Evolutionary conservation across 2,113 vertebrate species (phyloP).

Genomic region (Hymenochirus boettgeri): DNA sequence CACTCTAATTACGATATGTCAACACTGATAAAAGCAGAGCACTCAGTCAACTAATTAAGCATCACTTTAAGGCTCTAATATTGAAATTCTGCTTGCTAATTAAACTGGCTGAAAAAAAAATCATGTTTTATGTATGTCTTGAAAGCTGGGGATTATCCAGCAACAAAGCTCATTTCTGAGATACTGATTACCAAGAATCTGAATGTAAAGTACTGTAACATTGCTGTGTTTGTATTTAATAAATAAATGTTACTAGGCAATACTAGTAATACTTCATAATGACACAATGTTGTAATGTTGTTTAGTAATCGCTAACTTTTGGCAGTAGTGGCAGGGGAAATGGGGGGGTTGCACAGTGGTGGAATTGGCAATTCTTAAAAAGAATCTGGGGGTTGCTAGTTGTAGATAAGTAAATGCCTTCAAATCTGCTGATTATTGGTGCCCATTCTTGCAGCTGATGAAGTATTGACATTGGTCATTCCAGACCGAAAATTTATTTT

Average conservation of each 20-base stretch:
- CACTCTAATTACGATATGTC: constrained; percentile 64
- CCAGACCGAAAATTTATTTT: too few relatives aligned
- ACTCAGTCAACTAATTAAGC: constrained; percentile 66
- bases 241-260: background rate
- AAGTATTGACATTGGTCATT: too few relatives aligned
- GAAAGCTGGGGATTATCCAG: constrained; percentile 50
- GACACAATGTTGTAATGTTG: too few relatives aligned
- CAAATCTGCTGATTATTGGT: too few relatives aligned
- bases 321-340: too few relatives aligned
- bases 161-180: constrained; percentile 23
- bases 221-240: background rate
- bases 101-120: constrained; percentile 57
- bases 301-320: too few relatives aligned
- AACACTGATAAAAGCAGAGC: constrained; percentile 64
- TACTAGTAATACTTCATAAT: too few relatives aligned
- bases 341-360: too few relatives aligned
- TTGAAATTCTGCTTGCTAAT: constrained; percentile 64
- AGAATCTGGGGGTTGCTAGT: too few relatives aligned
- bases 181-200: background rate
- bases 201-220: background rate
- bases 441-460: too few relatives aligned
- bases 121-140: constrained; percentile 59
- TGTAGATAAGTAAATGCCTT: too few relatives aligned
- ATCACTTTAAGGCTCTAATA: constrained; percentile 62
- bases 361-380: too few relatives aligned